Base-by-base conservation (phyloP, 1,140 invertebrate species). In the Thrips palmi region DNA sequence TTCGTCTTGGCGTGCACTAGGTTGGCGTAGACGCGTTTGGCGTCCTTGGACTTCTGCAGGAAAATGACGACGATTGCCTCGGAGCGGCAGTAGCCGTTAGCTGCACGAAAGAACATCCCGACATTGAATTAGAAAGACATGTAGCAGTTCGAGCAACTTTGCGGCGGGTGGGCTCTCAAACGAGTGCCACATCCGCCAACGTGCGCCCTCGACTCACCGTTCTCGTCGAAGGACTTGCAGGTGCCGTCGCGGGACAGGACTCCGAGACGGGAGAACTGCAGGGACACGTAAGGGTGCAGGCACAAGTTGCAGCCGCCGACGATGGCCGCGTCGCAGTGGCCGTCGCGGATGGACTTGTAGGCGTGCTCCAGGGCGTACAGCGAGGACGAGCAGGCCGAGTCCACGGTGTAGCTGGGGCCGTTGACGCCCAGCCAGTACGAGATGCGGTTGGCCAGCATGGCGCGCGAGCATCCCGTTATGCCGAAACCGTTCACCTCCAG, bases 371-470 rank as follows among this genome's bases (percentile, higher is more conserved):
- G 48, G 0, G 86, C 88, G 41, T 77, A 71, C 37, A 88, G 62
- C 41, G 84, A 86, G 20, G 87, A 91, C 30, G 82, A 87, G 59
- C 88, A 94, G 6, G 87, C 85, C 10, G 84, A 81, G 51, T 96
- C 89, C 1, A 89, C 63, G 4, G 77, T 60, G 54, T 77, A 81
- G 33, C 84, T 88, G 0, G 86, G 86, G 36, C 73, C 77, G 41
- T 65, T 68, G 1, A 71, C 49, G 33, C 75, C 73, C 7, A 81
- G 48, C 54, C 64, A 72, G 41, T 78, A 79, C 0, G 85, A 92
- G 21, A 94, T 68, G 36, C 88, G 67, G 52, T 93, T 91, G 1
- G 86, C 78, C 54, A 94, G 69, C 85, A 94, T 92, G 6, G 84
- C 81, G 39, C 84, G 68, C 46, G 74, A 77, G 58, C 86, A 89